These are phyloP conservation scores for Zoanthus sociatus DNA, from an alignment of 92 coral and sea anemone species.

Conservation along the genomic window DNA sequence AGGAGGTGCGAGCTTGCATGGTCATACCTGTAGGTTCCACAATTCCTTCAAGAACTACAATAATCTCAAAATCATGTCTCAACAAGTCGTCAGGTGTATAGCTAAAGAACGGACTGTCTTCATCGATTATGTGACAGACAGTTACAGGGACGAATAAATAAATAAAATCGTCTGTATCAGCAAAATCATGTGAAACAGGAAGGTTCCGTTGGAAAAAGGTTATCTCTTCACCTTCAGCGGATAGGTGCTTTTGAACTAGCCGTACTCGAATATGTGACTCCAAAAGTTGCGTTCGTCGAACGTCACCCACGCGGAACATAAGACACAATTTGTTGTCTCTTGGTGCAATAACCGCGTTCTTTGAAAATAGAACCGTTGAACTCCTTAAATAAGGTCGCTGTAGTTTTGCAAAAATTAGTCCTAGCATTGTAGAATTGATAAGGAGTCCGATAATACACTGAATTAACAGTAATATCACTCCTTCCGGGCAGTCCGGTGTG, in stretches of 20 bases:
- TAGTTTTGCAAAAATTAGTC: conserved; percentile 79
- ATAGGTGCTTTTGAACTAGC: conserved; percentile 61
- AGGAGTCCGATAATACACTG: conserved; percentile 80
- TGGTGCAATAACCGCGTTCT: conserved; percentile 75
- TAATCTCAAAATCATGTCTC: conserved; percentile 65
- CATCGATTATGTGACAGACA: conserved; percentile 75
- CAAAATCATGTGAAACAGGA: conserved; percentile 55
- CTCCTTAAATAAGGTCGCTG: conserved; percentile 74
- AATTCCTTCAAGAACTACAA: conserved; percentile 77
- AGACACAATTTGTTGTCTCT: conserved; percentile 75
- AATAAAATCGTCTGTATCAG: conserved; percentile 69
- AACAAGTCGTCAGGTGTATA: conserved; percentile 68
- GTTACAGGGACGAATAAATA: conserved; percentile 73
- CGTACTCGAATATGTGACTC: conserved; percentile 76
- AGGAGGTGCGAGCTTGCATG: conserved; percentile 83
- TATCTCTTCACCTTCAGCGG: conserved; percentile 72
- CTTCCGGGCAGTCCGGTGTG: conserved; percentile 87
- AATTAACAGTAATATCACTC: conserved; percentile 68
- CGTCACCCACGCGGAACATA: conserved; percentile 81
- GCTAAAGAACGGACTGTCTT: conserved; percentile 79
- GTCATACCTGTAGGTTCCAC: conserved; percentile 87
- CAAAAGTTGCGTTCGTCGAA: conserved; percentile 76
- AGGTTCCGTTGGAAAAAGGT: conserved; percentile 64
- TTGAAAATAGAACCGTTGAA: conserved; percentile 67
- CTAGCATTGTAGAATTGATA: conserved; percentile 74